phyloP scores from a whole-genome alignment of 1,140 invertebrate species.

The Penaeus chinensis region DNA sequence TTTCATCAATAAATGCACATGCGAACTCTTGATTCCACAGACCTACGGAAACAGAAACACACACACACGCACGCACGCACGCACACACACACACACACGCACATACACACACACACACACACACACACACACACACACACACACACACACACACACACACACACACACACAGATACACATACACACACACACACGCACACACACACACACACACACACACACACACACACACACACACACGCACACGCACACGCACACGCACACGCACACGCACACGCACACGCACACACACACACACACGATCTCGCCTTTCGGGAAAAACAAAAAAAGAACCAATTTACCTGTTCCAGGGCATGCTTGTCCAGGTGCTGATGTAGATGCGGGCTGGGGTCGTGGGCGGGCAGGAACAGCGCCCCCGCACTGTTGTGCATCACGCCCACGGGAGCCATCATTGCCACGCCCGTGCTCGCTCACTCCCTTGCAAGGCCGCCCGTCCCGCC shows the following conservation, averaged over 20 bases:
- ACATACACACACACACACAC: too few species aligned
- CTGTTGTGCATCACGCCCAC: slow-evolving; percentile 57
- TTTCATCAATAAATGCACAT: too few species aligned
- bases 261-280: not conserved
- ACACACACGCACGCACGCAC: too few species aligned
- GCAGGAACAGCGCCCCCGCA: slow-evolving; percentile 53
- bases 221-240: too few species aligned
- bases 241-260: not conserved
- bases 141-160: not conserved
- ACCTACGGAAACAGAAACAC: too few species aligned
- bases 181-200: not conserved
- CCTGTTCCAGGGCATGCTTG: slow-evolving; percentile 51
- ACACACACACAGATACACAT: not conserved
- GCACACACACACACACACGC: too few species aligned
- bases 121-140: not conserved
- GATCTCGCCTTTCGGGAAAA: too few species aligned
- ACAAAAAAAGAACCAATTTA: not conserved
- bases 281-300: not conserved
- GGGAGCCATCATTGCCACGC: slow-evolving; percentile 22
- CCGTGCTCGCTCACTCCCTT: not conserved
- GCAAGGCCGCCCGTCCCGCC: not conserved
- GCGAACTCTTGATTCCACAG: too few species aligned
- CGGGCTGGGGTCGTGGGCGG: slow-evolving; percentile 37
- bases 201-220: not conserved
- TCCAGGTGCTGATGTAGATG: slow-evolving; percentile 56